Evolutionary conservation across 2,797 vertebrate species (phyloP).

Genomic region (Melanotaenia parkinsoni): DNA sequence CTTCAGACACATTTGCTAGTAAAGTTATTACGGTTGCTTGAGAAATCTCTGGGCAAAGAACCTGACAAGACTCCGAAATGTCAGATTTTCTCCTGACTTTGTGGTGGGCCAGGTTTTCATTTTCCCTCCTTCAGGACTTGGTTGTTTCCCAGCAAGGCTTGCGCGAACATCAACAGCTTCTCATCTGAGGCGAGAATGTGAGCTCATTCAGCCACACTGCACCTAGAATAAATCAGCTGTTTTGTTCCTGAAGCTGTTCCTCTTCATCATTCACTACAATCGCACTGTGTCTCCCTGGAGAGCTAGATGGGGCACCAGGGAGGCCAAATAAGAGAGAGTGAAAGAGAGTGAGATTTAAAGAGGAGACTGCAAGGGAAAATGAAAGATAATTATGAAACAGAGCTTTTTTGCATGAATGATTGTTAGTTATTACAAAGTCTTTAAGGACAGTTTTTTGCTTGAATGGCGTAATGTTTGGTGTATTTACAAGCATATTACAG

Average conservation of each 20-base stretch:
- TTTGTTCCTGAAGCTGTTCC: constrained; percentile 61
- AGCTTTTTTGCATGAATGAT: constrained; percentile 2
- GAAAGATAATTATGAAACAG: neutral
- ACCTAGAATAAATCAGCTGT: constrained; percentile 73
- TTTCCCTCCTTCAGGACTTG: constrained; percentile 23
- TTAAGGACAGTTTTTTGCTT: constrained; percentile 28
- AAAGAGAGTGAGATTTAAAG: constrained; percentile 4
- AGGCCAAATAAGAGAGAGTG: constrained; percentile 10
- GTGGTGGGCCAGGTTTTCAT: neutral
- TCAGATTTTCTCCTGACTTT: neutral
- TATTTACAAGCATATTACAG: neutral
- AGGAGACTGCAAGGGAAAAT: constrained; percentile 11
- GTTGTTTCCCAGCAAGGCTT: constrained; percentile 36
- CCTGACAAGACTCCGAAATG: neutral
- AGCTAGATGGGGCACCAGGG: constrained; percentile 20
- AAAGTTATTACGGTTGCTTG: neutral
- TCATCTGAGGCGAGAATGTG: constrained; percentile 45
- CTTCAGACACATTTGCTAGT: neutral
- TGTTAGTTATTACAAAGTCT: constrained; percentile 18
- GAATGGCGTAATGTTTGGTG: constrained; percentile 17
- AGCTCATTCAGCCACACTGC: constrained; percentile 64
- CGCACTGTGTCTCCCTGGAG: constrained; percentile 47
- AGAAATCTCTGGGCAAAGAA: neutral
- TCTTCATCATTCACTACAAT: constrained; percentile 55
- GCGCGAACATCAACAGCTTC: constrained; percentile 39